Percentiles rank a stretch among this genome's conserved stretches.
Conservation (phyloP, 2,797 vertebrate genomes). For the Scleropages formosus region DNA sequence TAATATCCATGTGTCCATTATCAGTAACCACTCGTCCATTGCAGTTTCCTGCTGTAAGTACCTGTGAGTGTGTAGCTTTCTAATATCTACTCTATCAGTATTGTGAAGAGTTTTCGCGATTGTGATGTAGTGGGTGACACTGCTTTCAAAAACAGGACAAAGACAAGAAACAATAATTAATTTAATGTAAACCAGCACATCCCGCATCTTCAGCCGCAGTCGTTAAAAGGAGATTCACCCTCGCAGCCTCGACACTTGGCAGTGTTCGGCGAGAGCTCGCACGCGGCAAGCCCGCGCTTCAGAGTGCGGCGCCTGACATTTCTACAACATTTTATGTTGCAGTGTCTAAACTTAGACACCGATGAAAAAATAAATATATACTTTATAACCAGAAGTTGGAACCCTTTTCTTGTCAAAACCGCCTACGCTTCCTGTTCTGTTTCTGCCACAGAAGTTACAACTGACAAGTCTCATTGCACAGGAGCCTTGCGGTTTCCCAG, state of each 20-base stretch:
- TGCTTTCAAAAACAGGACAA: not conserved
- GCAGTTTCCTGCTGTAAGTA: too few relatives aligned
- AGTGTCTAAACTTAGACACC: slow-evolving; percentile 53
- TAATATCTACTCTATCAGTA: not conserved
- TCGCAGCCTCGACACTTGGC: not conserved
- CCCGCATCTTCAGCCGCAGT: too few relatives aligned
- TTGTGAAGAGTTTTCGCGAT: not conserved
- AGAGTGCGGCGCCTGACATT: slow-evolving; percentile 20
- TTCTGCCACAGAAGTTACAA: slow-evolving; percentile 66
- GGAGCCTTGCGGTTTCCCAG: not conserved
- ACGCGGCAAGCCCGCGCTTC: slow-evolving; percentile 8
- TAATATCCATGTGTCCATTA: too few relatives aligned
- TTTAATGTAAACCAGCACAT: not conserved
- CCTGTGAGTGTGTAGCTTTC: too few relatives aligned
- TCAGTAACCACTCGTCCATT: too few relatives aligned
- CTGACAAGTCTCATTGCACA: slow-evolving; percentile 44
- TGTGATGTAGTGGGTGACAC: not conserved
- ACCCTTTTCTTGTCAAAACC: slow-evolving; percentile 79
- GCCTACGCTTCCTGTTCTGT: slow-evolving; percentile 82
- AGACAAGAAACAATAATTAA: not conserved
- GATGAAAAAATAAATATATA: slow-evolving; percentile 51
- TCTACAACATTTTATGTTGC: slow-evolving; percentile 40
- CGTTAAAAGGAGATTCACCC: too few relatives aligned
- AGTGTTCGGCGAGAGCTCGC: not conserved
- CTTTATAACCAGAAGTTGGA: slow-evolving; percentile 64